Evolutionary conservation across 2,113 vertebrate species (phyloP).

Genomic region (Neogale vison): DNA sequence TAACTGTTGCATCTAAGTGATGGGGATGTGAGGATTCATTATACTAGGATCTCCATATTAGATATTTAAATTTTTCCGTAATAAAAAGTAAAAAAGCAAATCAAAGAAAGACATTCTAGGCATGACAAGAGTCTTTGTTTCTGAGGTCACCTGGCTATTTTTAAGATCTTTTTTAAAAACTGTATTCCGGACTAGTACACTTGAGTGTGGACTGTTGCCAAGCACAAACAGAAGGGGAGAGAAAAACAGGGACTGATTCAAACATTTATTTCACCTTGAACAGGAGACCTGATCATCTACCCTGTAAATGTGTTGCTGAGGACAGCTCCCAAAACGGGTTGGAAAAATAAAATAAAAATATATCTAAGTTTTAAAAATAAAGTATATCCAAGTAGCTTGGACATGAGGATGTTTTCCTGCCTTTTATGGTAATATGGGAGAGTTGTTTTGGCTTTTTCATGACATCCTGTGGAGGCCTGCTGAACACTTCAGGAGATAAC

Average conservation of each 20-base stretch:
- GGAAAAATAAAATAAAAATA: slow-evolving; percentile 20
- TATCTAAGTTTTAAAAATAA: slow-evolving; percentile 32
- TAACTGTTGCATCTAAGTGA: not conserved
- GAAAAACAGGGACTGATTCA: not conserved
- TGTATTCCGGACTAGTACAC: not conserved
- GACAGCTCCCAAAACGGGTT: slow-evolving; percentile 5
- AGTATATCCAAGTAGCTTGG: not conserved
- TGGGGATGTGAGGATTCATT: not conserved
- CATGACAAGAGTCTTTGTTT: not conserved
- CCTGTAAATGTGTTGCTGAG: not conserved
- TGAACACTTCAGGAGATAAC: not conserved
- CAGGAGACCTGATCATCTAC: not conserved
- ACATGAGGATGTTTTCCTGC: not conserved
- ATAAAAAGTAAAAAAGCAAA: not conserved
- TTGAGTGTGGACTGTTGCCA: not conserved
- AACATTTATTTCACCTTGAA: not conserved
- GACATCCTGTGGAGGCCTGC: not conserved
- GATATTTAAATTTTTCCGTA: not conserved
- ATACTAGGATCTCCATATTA: not conserved
- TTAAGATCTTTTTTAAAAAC: not conserved
- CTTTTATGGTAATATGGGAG: not conserved
- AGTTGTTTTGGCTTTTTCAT: not conserved
- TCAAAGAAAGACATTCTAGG: not conserved
- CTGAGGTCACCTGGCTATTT: not conserved
- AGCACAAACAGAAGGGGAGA: not conserved